Conservation (phyloP, 2,113 vertebrate species). For the Geococcyx californianus region DNA sequence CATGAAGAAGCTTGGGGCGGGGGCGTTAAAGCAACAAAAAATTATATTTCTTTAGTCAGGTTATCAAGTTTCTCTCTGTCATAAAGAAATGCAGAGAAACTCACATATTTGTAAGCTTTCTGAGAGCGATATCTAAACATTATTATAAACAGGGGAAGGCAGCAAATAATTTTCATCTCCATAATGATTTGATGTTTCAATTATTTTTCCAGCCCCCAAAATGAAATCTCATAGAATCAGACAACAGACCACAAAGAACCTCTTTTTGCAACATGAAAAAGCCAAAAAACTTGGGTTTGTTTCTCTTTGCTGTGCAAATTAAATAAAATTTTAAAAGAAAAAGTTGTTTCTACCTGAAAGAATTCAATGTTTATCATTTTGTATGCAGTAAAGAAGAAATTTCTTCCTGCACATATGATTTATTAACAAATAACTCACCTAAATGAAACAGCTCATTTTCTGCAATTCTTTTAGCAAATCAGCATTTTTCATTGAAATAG, state of each 20-base stretch:
- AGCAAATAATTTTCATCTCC: background rate
- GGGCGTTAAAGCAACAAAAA: background rate
- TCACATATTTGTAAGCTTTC: background rate
- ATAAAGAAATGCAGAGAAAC: background rate
- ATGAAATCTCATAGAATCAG: background rate
- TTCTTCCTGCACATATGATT: background rate
- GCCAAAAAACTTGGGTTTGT: background rate
- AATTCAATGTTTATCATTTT: background rate
- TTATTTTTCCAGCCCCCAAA: background rate
- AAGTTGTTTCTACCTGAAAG: background rate
- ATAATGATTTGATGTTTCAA: background rate
- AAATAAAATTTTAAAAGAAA: background rate
- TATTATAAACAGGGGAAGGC: background rate
- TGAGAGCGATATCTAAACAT: background rate
- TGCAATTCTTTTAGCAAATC: background rate
- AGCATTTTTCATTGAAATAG: background rate
- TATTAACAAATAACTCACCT: background rate
- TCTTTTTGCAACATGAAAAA: background rate
- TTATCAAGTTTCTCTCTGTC: background rate
- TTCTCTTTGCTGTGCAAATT: background rate
- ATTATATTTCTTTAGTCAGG: background rate
- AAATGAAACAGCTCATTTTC: background rate
- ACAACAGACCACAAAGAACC: background rate
- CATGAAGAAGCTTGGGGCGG: background rate
- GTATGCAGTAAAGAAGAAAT: background rate